These are phyloP conservation scores for Gymnocephalus cernua DNA, from an alignment of 2,113 vertebrate species.

Conservation along the genomic window DNA sequence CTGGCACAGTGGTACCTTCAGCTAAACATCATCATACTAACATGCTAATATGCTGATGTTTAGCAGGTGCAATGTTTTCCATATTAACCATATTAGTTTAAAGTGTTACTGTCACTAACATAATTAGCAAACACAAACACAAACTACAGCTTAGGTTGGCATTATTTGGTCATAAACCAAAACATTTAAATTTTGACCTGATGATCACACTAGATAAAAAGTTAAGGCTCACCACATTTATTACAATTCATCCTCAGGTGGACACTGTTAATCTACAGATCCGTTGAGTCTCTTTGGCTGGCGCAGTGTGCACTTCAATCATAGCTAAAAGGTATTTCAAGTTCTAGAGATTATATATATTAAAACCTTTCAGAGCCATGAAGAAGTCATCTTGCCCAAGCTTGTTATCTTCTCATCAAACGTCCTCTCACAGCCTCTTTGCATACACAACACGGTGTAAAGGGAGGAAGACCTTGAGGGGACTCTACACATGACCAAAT, in stretches of 20 bases:
- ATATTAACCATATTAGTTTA: background rate
- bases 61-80: background rate
- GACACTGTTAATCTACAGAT: slow-evolving; percentile 15
- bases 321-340: slow-evolving; percentile 57
- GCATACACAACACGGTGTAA: slow-evolving; percentile 16
- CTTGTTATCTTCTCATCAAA: slow-evolving; percentile 40
- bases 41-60: background rate
- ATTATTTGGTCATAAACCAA: background rate
- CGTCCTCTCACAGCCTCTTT: slow-evolving; percentile 14
- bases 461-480: slow-evolving; percentile 42
- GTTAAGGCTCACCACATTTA: background rate
- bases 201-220: background rate
- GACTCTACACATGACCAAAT: slow-evolving; percentile 27
- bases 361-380: slow-evolving; percentile 43
- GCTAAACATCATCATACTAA: background rate
- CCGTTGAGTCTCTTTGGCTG: slow-evolving; percentile 2
- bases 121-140: background rate
- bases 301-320: slow-evolving; percentile 46
- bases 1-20: background rate
- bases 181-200: background rate
- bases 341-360: slow-evolving; percentile 44
- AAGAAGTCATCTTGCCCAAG: slow-evolving; percentile 29
- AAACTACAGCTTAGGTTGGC: background rate
- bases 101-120: background rate
- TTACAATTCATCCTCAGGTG: background rate